Conservation (phyloP, 2,888 invertebrate genomes). For the Rhorus exstirpatorius region DNA sequence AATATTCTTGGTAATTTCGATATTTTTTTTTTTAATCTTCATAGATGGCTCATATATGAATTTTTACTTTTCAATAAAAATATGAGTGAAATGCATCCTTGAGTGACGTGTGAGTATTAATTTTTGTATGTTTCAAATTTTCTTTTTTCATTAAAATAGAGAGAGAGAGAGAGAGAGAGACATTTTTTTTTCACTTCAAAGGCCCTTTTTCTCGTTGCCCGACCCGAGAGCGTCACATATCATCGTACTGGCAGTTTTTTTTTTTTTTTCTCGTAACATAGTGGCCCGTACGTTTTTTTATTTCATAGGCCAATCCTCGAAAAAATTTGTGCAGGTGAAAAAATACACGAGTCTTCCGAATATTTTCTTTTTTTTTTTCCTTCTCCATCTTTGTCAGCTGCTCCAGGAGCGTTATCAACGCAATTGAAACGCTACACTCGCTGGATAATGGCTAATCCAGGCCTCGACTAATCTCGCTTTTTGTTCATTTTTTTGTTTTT, state of each 20-base stretch:
- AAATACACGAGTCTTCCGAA: slow-evolving; percentile 64
- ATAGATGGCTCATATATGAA: too few relatives aligned
- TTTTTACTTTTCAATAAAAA: too few relatives aligned
- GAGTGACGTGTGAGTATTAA: too few relatives aligned
- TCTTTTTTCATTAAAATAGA: slow-evolving; percentile 20
- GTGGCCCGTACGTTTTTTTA: slow-evolving; percentile 44
- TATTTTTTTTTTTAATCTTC: too few relatives aligned
- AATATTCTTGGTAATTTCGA: too few relatives aligned
- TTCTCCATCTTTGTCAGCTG: slow-evolving; percentile 19
- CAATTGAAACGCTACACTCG: slow-evolving; percentile 43
- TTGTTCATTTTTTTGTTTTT: slow-evolving; percentile 10
- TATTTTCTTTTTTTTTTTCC: background rate
- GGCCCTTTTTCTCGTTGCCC: slow-evolving; percentile 42
- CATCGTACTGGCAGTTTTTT: slow-evolving; percentile 66
- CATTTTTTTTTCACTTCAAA: too few relatives aligned
- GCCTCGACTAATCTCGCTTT: slow-evolving; percentile 38
- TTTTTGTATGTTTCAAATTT: too few relatives aligned
- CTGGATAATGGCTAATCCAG: slow-evolving; percentile 39
- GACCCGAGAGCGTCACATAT: slow-evolving; percentile 54
- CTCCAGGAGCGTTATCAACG: slow-evolving; percentile 42
- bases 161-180: too few relatives aligned
- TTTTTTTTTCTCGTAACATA: slow-evolving; percentile 28
- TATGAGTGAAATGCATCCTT: too few relatives aligned
- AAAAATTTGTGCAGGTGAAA: slow-evolving; percentile 69
- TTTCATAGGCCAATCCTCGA: slow-evolving; percentile 47